phyloP scores from a whole-genome alignment of 2,888 invertebrate species.

The Morpho achilles region DNA sequence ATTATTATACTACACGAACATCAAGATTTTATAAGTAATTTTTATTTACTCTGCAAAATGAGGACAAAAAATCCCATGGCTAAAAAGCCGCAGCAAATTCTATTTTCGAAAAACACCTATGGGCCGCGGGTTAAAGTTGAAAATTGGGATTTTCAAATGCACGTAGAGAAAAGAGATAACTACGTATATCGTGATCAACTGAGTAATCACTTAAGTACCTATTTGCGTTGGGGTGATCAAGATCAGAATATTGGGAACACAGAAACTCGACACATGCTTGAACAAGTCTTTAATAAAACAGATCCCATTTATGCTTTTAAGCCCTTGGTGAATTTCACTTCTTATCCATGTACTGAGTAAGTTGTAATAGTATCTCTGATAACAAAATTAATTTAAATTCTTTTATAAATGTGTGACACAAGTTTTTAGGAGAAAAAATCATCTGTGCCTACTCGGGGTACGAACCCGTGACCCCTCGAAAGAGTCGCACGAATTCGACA shows the following conservation, averaged over 20 bases:
- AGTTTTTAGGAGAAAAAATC: too few species aligned
- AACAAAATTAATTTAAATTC: too few species aligned
- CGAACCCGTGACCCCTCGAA: too few species aligned
- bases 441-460: too few species aligned
- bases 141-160: slow-evolving; percentile 62
- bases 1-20: too few species aligned
- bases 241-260: slow-evolving; percentile 59
- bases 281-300: slow-evolving; percentile 59
- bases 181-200: slow-evolving; percentile 65
- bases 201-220: slow-evolving; percentile 71
- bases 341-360: slow-evolving; percentile 72
- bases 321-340: slow-evolving; percentile 68
- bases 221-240: slow-evolving; percentile 59
- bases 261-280: slow-evolving; percentile 69
- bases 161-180: slow-evolving; percentile 69
- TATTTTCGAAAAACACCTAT: slow-evolving; percentile 67
- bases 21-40: too few species aligned
- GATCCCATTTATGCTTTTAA: slow-evolving; percentile 64
- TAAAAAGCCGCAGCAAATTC: slow-evolving; percentile 66
- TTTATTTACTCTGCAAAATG: slow-evolving; percentile 35
- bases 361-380: slow-evolving; percentile 26
- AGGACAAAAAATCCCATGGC: slow-evolving; percentile 51
- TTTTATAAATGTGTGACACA: too few species aligned
- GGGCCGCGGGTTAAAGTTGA: slow-evolving; percentile 59
- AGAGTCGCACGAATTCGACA: too few species aligned